Base-by-base conservation (phyloP, 2,888 invertebrate species). In the Osedax fenrisi region DNA sequence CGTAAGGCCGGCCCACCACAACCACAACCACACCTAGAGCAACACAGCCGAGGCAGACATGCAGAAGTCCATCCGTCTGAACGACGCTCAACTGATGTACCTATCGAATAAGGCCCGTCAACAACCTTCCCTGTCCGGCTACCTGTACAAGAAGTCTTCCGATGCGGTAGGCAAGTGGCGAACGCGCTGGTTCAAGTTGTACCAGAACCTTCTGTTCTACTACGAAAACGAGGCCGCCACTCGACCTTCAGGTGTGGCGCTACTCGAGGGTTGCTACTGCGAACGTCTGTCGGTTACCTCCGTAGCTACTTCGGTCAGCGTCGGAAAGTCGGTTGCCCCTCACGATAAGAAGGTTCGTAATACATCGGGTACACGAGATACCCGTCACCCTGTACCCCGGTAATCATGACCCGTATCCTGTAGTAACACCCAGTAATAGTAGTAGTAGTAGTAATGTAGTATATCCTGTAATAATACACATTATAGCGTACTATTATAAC, bases 191-290 rank as follows among this genome's bases (percentile, higher is more conserved):
- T 86, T 85, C 80, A 82, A 84, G 73, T 81, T 85, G 77, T 89
- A 88, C 56, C 88, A 93, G 91, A 94, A 94, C 85, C 86, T 93
- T 81, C 86, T 94, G 79, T 93, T 93, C 86, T 93, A 93, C 87
- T 93, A 91, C 85, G 93, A 94, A 82, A 90, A 89, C 72, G 92
- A 93, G 82, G 88, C 88, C 81, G 89, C 89, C 80, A 87, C 88
- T 23, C 87, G 90, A 27, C 92, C 92, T 0, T 90, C 91, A 0
- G 93, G 93, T 0, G 89, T 92, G 22, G 88, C 93, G 24, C 87
- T 93, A 78, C 86, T 94, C 73, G 94, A 94, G 83, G 93, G 93
- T 0, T 92, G 92, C 80, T 93, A 92, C 86, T 84, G 84, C 77
- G 84, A 85, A 76, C 79, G 84, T 41, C 79, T 83, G 26, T 10